Percentiles rank a stretch among this genome's conserved stretches.
These are phyloP conservation scores for Andricus grossulariae DNA, from an alignment of 1,140 invertebrate species.

Conservation along the genomic window DNA sequence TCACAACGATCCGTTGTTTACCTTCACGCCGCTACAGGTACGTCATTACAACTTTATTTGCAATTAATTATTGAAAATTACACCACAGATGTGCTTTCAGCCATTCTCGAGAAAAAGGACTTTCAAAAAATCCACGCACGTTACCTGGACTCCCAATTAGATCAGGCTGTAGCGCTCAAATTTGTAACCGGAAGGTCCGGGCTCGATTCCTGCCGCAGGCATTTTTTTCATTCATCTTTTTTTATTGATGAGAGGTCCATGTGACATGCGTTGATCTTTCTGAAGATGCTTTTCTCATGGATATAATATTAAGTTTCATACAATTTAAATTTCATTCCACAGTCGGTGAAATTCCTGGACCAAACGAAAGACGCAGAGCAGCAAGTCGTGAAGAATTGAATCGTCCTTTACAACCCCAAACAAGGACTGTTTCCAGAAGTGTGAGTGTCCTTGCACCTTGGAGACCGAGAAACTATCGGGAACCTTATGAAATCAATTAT, in stretches of 20 bases:
- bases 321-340: slow-evolving; percentile 53
- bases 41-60: slow-evolving; percentile 25
- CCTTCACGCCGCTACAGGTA: slow-evolving; percentile 86
- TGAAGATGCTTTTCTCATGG: too few relatives aligned
- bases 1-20: slow-evolving; percentile 88
- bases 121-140: too few relatives aligned
- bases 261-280: too few relatives aligned
- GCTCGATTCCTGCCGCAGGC: too few relatives aligned
- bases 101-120: too few relatives aligned
- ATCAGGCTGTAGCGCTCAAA: too few relatives aligned
- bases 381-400: slow-evolving; percentile 84
- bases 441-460: slow-evolving; percentile 90
- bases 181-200: too few relatives aligned
- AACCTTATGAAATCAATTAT: slow-evolving; percentile 87
- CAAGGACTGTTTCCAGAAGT: slow-evolving; percentile 86
- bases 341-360: slow-evolving; percentile 85
- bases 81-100: too few relatives aligned
- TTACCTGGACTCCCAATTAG: too few relatives aligned
- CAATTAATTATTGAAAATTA: not conserved
- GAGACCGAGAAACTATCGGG: slow-evolving; percentile 84
- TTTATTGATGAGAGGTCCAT: slow-evolving; percentile 9
- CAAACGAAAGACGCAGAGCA: slow-evolving; percentile 78
- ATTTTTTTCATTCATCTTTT: too few relatives aligned
- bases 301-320: not conserved
- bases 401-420: slow-evolving; percentile 79